phyloP scores from a whole-genome alignment of 2,888 invertebrate genomes.

The Hemaris fuciformis region DNA sequence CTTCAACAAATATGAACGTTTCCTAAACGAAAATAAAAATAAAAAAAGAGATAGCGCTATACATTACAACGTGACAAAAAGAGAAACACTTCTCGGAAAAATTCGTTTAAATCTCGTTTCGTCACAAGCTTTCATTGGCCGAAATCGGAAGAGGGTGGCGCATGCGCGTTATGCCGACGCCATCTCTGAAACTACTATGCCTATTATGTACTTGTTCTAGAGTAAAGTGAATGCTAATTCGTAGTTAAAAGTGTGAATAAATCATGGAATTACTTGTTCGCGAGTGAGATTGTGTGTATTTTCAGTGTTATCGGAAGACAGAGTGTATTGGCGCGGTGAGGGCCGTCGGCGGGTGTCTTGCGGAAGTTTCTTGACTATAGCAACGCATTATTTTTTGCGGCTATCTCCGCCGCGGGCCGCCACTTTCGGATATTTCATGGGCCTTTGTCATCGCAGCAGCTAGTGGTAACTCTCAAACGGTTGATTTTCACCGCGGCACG shows the following conservation, averaged over 20 bases:
- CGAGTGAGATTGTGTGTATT: conserved; percentile 55
- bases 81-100: conserved; percentile 41
- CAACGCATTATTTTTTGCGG: conserved; percentile 79
- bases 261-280: conserved; percentile 61
- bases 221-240: conserved; percentile 61
- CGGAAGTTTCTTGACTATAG: conserved; percentile 76
- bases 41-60: conserved; percentile 36
- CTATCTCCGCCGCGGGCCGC: conserved; percentile 58
- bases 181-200: conserved; percentile 78
- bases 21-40: conserved; percentile 22
- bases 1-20: conserved; percentile 22
- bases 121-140: conserved; percentile 64
- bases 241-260: conserved; percentile 57
- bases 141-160: conserved; percentile 73
- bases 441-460: conserved; percentile 52
- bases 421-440: conserved; percentile 61
- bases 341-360: conserved; percentile 62
- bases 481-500: conserved; percentile 41
- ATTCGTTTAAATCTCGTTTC: conserved; percentile 59
- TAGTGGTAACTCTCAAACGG: conserved; percentile 63
- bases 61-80: conserved; percentile 18
- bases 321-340: conserved; percentile 39
- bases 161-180: conserved; percentile 82
- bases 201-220: conserved; percentile 64
- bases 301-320: conserved; percentile 48